A percentile compares a stretch with the other conserved stretches of the same genome.
phyloP scores from a whole-genome alignment of 2,797 vertebrate genomes.

The Rhynchotus rufescens region DNA sequence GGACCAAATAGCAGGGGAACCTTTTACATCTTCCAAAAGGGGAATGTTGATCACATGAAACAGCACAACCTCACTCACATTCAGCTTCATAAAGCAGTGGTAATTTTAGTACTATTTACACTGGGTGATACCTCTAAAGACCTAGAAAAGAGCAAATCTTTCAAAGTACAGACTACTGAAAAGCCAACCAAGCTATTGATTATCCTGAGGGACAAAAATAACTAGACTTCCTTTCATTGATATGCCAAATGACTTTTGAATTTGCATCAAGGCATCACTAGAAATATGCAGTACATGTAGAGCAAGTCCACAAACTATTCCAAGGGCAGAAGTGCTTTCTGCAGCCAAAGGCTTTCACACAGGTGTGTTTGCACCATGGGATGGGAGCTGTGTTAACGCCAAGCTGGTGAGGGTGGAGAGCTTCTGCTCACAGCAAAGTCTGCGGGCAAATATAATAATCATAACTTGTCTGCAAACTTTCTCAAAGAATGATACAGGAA shows the following conservation, averaged over 20 bases:
- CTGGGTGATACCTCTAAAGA: neutral
- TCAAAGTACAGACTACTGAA: neutral
- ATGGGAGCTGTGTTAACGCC: neutral
- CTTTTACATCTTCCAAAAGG: neutral
- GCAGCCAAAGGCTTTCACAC: constrained; percentile 29
- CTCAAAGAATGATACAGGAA: neutral
- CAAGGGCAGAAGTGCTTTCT: constrained; percentile 50
- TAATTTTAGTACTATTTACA: constrained; percentile 4
- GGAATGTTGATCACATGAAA: neutral
- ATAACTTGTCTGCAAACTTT: neutral
- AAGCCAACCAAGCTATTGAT: constrained; percentile 46
- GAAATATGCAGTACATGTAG: constrained; percentile 22
- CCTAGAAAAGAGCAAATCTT: neutral
- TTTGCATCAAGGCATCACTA: neutral
- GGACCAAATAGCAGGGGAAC: neutral
- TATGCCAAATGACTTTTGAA: constrained; percentile 25
- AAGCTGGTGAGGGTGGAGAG: neutral
- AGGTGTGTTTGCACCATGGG: neutral
- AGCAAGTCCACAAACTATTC: constrained; percentile 20
- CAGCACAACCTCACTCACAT: neutral
- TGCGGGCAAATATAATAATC: neutral
- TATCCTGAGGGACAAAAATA: neutral
- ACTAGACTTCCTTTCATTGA: neutral
- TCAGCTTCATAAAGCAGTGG: neutral
- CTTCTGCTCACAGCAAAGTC: neutral